Evolutionary conservation across 2,888 invertebrate genomes (phyloP).

Genomic region (Lamproptera curius): DNA sequence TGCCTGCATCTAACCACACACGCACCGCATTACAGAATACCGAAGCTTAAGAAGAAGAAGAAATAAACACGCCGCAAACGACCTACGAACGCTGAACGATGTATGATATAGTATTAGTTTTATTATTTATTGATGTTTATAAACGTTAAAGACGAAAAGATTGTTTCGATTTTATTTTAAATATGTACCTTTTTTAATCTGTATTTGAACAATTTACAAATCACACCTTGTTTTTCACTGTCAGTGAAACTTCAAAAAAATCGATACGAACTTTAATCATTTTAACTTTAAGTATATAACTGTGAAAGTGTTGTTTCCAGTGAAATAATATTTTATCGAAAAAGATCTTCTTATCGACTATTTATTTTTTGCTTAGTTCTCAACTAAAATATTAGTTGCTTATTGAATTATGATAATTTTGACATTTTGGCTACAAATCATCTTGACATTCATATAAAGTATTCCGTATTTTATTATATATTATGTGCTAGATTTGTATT

Average conservation of each 20-base stretch:
- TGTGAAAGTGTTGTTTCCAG: constrained; percentile 19
- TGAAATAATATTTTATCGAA: constrained; percentile 3
- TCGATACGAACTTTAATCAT: constrained; percentile 21
- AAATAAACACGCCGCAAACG: constrained; percentile 52
- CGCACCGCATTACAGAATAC: constrained; percentile 72
- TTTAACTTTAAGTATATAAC: constrained; percentile 15
- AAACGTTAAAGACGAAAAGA: constrained; percentile 29
- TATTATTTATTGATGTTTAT: constrained; percentile 51
- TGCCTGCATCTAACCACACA: constrained; percentile 52
- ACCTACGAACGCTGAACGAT: constrained; percentile 57
- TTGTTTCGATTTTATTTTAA: constrained; percentile 26
- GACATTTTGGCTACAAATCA: too few species aligned
- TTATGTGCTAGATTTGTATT: too few species aligned
- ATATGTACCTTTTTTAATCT: too few species aligned
- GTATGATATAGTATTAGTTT: constrained; percentile 69
- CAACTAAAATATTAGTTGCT: too few species aligned
- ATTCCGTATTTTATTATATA: too few species aligned
- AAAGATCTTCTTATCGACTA: background rate
- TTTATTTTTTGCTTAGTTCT: background rate
- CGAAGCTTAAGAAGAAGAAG: constrained; percentile 73
- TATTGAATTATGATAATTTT: too few species aligned
- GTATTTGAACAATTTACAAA: too few species aligned
- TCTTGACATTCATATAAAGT: too few species aligned
- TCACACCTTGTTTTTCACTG: too few species aligned
- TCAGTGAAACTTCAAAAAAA: constrained; percentile 10